phyloP scores from a whole-genome alignment of 2,888 invertebrate genomes.

The Trissonchulus latispiculum region DNA sequence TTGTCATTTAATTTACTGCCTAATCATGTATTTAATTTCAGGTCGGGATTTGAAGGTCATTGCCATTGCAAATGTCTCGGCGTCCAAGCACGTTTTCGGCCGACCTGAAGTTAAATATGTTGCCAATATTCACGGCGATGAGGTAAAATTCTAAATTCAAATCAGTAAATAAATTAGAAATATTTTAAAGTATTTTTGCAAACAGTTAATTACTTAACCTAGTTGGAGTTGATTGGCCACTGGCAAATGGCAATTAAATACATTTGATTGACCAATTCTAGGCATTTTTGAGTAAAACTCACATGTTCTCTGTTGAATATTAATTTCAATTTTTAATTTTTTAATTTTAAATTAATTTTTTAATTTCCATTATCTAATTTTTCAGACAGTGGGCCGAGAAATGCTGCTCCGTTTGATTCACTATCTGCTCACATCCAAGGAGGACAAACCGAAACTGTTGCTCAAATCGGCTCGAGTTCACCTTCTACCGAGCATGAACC shows the following conservation, averaged over 20 bases:
- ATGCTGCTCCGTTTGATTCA: slow-evolving; percentile 67
- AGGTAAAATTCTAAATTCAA: slow-evolving; percentile 31
- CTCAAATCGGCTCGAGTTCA: slow-evolving; percentile 42
- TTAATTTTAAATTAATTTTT: no score
- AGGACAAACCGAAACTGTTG: slow-evolving; percentile 33
- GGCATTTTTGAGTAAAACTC: no score
- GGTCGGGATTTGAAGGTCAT: slow-evolving; percentile 41
- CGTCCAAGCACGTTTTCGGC: slow-evolving; percentile 25
- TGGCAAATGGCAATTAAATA: not conserved
- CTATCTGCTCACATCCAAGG: slow-evolving; percentile 54
- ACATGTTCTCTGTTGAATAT: no score
- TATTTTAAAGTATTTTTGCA: not conserved
- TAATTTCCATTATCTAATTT: slow-evolving; percentile 56
- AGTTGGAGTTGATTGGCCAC: not conserved
- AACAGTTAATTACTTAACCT: not conserved
- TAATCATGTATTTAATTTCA: slow-evolving; percentile 25
- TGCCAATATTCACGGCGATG: slow-evolving; percentile 46
- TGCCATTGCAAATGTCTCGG: slow-evolving; percentile 23
- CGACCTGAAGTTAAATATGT: slow-evolving; percentile 41
- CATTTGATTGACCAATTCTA: no score
- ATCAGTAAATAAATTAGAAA: not conserved
- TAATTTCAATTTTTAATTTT: no score
- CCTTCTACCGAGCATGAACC: slow-evolving; percentile 45
- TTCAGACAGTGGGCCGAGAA: slow-evolving; percentile 73
- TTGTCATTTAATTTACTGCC: not conserved